These are phyloP conservation scores for Belgica antarctica DNA, from an alignment of 2,888 invertebrate genomes.

Conservation along the genomic window DNA sequence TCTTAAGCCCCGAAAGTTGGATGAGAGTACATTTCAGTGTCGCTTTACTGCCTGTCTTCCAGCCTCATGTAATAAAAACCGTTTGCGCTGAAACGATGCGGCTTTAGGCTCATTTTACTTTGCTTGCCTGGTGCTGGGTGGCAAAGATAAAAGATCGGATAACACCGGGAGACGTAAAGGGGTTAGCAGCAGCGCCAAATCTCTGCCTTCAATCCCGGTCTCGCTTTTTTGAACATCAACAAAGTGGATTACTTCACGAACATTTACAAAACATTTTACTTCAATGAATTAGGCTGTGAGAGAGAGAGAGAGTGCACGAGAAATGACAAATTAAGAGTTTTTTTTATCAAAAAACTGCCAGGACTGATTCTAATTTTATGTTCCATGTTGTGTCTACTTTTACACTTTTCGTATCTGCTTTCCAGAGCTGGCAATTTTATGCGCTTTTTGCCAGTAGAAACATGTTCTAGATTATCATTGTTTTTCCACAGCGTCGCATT, in stretches of 20 bases:
- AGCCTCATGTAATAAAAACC: background rate
- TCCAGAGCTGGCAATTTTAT: too few species aligned
- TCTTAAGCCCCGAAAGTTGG: background rate
- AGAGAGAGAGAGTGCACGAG: background rate
- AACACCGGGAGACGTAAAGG: background rate
- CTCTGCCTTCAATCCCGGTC: background rate
- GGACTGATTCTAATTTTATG: background rate
- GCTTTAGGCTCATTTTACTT: background rate
- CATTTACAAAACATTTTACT: conserved; percentile 1
- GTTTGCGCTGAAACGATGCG: conserved; percentile 3
- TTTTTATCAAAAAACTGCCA: background rate
- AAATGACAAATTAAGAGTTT: conserved; percentile 9
- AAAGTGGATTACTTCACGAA: background rate
- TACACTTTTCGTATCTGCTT: too few species aligned
- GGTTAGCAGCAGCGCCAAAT: background rate
- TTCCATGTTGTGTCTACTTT: background rate
- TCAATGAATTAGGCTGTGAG: background rate
- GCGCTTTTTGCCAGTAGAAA: background rate
- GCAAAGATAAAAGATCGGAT: background rate
- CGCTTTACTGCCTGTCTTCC: background rate
- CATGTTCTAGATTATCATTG: background rate
- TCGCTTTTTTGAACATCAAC: background rate
- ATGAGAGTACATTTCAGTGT: background rate
- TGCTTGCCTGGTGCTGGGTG: background rate
- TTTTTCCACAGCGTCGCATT: background rate